Evolutionary conservation across 1,140 invertebrate genomes (phyloP).

Genomic region (Eupristina koningsbergeri): DNA sequence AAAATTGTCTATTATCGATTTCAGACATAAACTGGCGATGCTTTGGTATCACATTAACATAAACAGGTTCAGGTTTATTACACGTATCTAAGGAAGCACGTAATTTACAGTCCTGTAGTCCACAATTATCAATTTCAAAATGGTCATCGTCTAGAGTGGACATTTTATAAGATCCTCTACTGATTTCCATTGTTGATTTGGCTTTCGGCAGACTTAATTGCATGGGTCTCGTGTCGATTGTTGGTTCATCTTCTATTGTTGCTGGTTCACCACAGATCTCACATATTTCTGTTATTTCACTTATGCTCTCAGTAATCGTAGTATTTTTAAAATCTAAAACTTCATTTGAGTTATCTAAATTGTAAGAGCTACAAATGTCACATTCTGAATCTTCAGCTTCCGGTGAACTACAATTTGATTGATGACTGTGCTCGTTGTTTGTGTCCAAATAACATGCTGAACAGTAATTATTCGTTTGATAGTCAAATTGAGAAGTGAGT

Average conservation of each 20-base stretch:
- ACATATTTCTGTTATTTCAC: slow-evolving; percentile 61
- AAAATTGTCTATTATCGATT: slow-evolving; percentile 29
- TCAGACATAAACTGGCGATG: slow-evolving; percentile 7
- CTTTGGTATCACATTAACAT: slow-evolving; percentile 41
- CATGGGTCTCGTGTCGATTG: background rate
- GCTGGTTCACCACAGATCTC: slow-evolving; percentile 68
- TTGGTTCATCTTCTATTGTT: slow-evolving; percentile 53
- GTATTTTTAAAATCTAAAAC: slow-evolving; percentile 45
- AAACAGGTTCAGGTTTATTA: slow-evolving; percentile 43
- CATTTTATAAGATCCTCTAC: slow-evolving; percentile 42
- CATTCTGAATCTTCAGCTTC: slow-evolving; percentile 68
- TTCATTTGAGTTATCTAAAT: slow-evolving; percentile 60
- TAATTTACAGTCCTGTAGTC: slow-evolving; percentile 41
- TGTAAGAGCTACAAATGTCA: slow-evolving; percentile 68
- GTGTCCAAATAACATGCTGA: slow-evolving; percentile 67
- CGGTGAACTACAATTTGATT: slow-evolving; percentile 65
- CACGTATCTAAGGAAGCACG: slow-evolving; percentile 37
- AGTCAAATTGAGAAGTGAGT: slow-evolving; percentile 59
- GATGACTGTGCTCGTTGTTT: slow-evolving; percentile 54
- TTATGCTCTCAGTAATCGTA: slow-evolving; percentile 21
- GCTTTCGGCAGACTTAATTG: slow-evolving; percentile 56
- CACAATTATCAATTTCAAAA: slow-evolving; percentile 62
- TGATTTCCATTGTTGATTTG: slow-evolving; percentile 54
- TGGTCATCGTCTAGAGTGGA: slow-evolving; percentile 59
- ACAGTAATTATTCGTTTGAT: slow-evolving; percentile 66